Conservation (phyloP, 2,888 invertebrate species). For the Unio delphinus region DNA sequence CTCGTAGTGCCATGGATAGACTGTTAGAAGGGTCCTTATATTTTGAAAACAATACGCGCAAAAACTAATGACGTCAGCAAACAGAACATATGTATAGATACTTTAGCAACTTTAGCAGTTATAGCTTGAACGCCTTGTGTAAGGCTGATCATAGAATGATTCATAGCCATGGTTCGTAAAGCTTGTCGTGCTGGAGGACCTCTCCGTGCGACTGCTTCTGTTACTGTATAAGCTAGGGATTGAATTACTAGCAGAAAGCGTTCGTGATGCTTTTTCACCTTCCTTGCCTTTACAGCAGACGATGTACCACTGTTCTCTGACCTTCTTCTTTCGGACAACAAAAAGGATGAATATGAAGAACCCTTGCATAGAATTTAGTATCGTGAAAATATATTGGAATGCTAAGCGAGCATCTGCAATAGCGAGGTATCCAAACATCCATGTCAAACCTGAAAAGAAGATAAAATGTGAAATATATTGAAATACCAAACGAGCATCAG, state of each 20-base stretch:
- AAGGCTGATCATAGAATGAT: conserved; percentile 21
- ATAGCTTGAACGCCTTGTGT: conserved; percentile 20
- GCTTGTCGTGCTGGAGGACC: conserved; percentile 11
- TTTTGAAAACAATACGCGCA: no score
- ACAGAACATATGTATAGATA: no score
- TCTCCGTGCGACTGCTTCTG: conserved; percentile 22
- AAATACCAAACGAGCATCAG: conserved; percentile 59
- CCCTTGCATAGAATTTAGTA: conserved; percentile 58
- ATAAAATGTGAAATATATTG: conserved; percentile 65
- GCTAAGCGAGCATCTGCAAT: conserved; percentile 58
- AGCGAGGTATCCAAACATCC: conserved; percentile 69
- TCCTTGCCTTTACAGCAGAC: conserved; percentile 42
- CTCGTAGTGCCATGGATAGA: no score
- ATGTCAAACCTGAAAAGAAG: conserved; percentile 60
- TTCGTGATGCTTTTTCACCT: conserved; percentile 36
- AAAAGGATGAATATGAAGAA: conserved; percentile 61
- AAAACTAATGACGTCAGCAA: no score
- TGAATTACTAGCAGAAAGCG: conserved; percentile 48
- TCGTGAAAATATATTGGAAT: conserved; percentile 68
- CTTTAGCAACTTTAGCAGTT: conserved; percentile 5
- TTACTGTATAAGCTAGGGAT: conserved; percentile 44
- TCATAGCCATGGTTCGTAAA: conserved; percentile 36
- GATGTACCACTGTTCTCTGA: conserved; percentile 59
- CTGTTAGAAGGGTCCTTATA: no score
- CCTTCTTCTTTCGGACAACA: conserved; percentile 55